Evolutionary conservation across 1,140 invertebrate species (phyloP).

Genomic region (Brevipalpus yothersi): DNA sequence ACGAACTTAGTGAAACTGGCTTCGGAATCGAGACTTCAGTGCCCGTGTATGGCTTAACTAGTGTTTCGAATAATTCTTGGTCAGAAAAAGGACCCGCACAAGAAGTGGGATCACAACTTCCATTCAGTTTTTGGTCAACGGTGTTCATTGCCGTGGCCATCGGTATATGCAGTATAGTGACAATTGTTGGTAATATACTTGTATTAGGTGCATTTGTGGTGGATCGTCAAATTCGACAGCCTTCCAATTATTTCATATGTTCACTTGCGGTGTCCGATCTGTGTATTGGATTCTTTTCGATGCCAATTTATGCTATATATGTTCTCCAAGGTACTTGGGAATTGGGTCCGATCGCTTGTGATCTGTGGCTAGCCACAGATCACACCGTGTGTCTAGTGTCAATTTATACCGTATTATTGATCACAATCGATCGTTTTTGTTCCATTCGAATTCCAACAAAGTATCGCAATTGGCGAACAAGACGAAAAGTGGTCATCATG

Average conservation of each 20-base stretch:
- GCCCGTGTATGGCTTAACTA: no score
- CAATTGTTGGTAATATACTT: conserved; percentile 81
- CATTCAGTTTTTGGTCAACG: conserved; percentile 70
- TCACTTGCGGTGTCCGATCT: conserved; percentile 93
- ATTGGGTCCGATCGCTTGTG: conserved; percentile 79
- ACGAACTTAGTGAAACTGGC: not conserved
- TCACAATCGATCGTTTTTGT: conserved; percentile 95
- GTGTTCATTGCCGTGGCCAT: conserved; percentile 71
- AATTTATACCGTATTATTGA: conserved; percentile 93
- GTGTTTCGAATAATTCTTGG: no score
- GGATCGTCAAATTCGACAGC: conserved; percentile 86
- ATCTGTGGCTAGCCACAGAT: conserved; percentile 94
- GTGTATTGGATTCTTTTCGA: conserved; percentile 58
- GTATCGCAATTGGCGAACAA: conserved; percentile 90
- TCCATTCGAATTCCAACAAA: conserved; percentile 95
- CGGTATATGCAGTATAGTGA: conserved; percentile 64
- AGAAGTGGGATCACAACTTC: conserved; percentile 23
- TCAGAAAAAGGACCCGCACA: no score
- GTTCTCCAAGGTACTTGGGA: conserved; percentile 62
- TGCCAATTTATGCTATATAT: conserved; percentile 58
- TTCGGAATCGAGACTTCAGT: no score
- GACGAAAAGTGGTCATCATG: conserved; percentile 69
- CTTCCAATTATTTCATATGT: conserved; percentile 97
- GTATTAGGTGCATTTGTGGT: conserved; percentile 89
- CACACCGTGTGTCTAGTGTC: conserved; percentile 97